phyloP scores from a whole-genome alignment of 2,113 vertebrate species.

The Myotis yumanensis region DNA sequence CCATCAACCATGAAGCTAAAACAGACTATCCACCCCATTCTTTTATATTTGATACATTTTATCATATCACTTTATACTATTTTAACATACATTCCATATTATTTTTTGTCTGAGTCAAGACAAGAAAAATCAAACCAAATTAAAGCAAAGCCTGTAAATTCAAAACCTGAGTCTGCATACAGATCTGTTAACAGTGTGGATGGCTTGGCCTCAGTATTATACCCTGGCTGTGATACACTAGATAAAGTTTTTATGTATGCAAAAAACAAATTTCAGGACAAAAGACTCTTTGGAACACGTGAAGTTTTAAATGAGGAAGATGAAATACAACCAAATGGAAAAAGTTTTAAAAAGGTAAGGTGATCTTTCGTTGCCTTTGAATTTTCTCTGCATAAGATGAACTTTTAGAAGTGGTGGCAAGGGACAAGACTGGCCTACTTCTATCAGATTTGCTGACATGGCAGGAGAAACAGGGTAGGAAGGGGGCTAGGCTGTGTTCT shows the following conservation, averaged over 20 bases:
- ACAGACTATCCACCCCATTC: constrained; percentile 91
- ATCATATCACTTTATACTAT: constrained; percentile 89
- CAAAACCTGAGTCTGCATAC: constrained; percentile 88
- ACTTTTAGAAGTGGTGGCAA: not conserved
- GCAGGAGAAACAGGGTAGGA: not conserved
- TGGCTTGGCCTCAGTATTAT: constrained; percentile 85
- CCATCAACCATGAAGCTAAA: constrained; percentile 90
- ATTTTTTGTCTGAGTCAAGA: constrained; percentile 90
- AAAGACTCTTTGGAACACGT: constrained; percentile 92
- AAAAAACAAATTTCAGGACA: constrained; percentile 86
- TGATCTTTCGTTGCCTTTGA: not conserved
- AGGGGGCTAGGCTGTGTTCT: not conserved
- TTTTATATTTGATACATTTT: constrained; percentile 91
- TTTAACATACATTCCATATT: constrained; percentile 91
- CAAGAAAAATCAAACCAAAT: constrained; percentile 86
- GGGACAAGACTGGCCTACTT: not conserved
- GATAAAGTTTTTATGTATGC: constrained; percentile 92
- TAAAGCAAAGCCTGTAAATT: constrained; percentile 88
- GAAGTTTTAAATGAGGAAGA: constrained; percentile 95
- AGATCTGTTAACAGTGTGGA: constrained; percentile 87
- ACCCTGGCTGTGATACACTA: constrained; percentile 91
- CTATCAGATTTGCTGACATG: not conserved
- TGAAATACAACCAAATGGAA: constrained; percentile 94
- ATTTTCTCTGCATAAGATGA: not conserved
- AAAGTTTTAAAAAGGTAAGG: constrained; percentile 96